phyloP scores from a whole-genome alignment of 2,113 vertebrate species.

The Xiphias gladius region DNA sequence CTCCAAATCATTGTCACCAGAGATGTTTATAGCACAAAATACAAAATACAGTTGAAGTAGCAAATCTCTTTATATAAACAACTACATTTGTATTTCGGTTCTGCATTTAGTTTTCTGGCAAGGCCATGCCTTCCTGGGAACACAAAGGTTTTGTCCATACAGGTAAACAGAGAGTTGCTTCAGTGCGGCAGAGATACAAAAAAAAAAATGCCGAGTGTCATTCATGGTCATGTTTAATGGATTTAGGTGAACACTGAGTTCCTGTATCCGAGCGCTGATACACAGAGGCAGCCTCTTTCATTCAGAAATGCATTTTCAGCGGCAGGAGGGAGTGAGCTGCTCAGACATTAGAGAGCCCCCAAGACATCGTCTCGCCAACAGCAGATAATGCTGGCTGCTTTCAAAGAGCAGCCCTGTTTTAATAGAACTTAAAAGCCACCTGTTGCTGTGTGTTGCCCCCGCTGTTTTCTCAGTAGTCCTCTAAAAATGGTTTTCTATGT shows the following conservation, averaged over 20 bases:
- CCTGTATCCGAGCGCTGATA: slow-evolving; percentile 18
- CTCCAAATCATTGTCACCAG: not conserved
- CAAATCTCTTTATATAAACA: not conserved
- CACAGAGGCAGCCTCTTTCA: slow-evolving; percentile 18
- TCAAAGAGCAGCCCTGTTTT: slow-evolving; percentile 35
- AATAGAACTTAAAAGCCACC: slow-evolving; percentile 54
- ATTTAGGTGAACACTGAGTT: slow-evolving; percentile 27
- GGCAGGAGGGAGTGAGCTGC: slow-evolving; percentile 3
- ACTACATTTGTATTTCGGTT: not conserved
- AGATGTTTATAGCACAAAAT: not conserved
- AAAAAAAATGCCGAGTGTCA: slow-evolving; percentile 6
- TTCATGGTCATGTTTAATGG: slow-evolving; percentile 44
- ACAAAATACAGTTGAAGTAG: not conserved
- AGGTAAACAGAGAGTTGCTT: slow-evolving; percentile 5
- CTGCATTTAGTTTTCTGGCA: not conserved
- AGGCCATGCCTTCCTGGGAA: not conserved
- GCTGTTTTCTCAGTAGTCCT: slow-evolving; percentile 24
- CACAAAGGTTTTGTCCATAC: not conserved
- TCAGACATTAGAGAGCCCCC: slow-evolving; percentile 14
- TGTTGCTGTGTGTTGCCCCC: slow-evolving; percentile 18
- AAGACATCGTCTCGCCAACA: slow-evolving; percentile 4
- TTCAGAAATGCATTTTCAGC: slow-evolving; percentile 38
- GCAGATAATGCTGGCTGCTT: slow-evolving; percentile 46
- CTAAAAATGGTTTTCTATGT: slow-evolving; percentile 1
- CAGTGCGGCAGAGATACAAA: slow-evolving; percentile 11